Conservation (phyloP, 2,888 invertebrate species). For the Strigamia crassipes region DNA sequence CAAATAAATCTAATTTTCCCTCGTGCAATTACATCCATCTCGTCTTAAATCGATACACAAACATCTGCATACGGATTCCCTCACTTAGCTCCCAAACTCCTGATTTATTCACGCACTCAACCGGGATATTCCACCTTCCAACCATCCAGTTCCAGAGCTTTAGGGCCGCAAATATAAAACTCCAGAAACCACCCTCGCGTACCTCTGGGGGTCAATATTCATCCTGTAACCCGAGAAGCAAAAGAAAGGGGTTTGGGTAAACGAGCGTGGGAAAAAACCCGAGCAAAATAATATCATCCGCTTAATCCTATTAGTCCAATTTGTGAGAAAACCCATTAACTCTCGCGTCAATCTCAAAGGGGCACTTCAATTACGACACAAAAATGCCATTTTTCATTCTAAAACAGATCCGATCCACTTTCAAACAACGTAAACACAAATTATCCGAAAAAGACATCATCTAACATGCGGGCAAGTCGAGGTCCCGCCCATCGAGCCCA, state of each 20-base stretch:
- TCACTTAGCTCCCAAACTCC: neutral
- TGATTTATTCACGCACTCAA: neutral
- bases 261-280: neutral
- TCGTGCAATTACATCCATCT: neutral
- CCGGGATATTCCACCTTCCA: neutral
- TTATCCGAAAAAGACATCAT: neutral
- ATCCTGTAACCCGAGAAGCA: conserved; percentile 14
- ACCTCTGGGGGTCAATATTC: conserved; percentile 1
- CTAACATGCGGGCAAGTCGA: neutral
- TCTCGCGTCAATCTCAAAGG: neutral
- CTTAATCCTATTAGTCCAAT: conserved; percentile 11
- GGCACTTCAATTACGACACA: neutral
- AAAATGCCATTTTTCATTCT: neutral
- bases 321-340: conserved; percentile 18
- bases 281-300: neutral
- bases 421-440: neutral
- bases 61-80: neutral
- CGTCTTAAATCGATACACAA: neutral
- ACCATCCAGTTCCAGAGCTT: neutral
- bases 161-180: neutral
- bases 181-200: neutral
- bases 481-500: neutral
- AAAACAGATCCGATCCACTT: neutral
- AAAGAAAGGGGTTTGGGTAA: neutral
- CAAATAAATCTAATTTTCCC: neutral